Evolutionary conservation across 1,140 invertebrate genomes (phyloP).

Genomic region (Lucilia cuprina): DNA sequence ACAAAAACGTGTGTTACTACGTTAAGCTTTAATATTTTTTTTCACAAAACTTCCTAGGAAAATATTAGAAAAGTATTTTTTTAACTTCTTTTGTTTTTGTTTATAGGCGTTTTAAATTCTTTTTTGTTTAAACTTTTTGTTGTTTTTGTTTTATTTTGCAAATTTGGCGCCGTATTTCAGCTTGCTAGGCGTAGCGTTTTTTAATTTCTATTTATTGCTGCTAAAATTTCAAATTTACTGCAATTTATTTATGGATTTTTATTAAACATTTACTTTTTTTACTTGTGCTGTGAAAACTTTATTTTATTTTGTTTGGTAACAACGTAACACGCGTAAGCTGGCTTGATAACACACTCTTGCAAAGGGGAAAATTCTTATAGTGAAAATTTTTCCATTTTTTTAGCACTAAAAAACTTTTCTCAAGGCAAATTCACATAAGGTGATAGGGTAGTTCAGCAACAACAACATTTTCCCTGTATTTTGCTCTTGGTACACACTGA

Average conservation of each 20-base stretch:
- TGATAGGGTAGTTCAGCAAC: too few species aligned
- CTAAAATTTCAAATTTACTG: neutral
- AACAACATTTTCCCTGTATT: too few species aligned
- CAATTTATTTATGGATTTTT: neutral
- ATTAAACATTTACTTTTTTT: neutral
- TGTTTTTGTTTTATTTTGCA: neutral
- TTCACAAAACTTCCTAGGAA: neutral
- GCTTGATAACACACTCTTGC: conserved; percentile 7
- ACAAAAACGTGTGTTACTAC: conserved; percentile 20
- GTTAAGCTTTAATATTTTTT: neutral
- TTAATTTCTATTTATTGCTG: neutral
- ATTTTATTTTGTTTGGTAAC: neutral
- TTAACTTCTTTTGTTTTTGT: neutral
- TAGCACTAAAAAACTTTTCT: neutral
- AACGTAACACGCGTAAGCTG: conserved; percentile 27
- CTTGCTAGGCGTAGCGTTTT: neutral
- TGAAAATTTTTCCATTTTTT: conserved; percentile 21
- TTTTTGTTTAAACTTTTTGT: neutral
- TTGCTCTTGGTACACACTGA: too few species aligned
- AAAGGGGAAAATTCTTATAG: conserved; percentile 28
- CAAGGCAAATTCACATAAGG: too few species aligned
- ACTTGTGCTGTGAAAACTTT: neutral
- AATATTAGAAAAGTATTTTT: neutral
- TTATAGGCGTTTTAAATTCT: neutral
- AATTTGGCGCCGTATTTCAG: conserved; percentile 7